A percentile compares a stretch with the other conserved stretches of the same genome.
These are phyloP conservation scores for Lates calcarifer DNA, from an alignment of 2,113 vertebrate genomes.

Conservation along the genomic window DNA sequence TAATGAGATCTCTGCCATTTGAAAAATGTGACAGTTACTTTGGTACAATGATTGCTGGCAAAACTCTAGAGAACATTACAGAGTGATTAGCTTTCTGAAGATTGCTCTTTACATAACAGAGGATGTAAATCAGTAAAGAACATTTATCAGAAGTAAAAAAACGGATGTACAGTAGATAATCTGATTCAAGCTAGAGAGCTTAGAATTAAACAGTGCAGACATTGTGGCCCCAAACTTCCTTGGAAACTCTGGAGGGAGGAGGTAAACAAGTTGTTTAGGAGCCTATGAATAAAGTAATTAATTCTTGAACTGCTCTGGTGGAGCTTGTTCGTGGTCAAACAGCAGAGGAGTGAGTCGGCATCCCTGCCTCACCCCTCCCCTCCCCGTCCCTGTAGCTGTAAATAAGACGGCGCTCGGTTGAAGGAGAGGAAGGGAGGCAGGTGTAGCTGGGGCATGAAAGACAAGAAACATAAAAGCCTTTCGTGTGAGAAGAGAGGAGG, in stretches of 20 bases:
- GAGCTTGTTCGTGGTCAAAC: conserved; percentile 50
- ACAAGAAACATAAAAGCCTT: conserved; percentile 54
- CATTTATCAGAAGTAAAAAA: neutral
- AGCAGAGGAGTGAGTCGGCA: conserved; percentile 33
- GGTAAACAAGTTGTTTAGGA: conserved; percentile 55
- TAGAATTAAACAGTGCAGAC: conserved; percentile 21
- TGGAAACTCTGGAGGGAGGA: conserved; percentile 10
- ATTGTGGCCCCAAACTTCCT: conserved; percentile 2
- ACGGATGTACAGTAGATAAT: neutral
- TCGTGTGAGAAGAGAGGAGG: conserved; percentile 28
- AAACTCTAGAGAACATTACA: conserved; percentile 23
- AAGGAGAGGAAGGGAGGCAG: conserved; percentile 38
- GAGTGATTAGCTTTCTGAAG: conserved; percentile 25
- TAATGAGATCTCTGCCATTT: conserved; percentile 36
- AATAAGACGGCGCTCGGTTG: conserved; percentile 27
- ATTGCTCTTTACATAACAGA: conserved; percentile 4
- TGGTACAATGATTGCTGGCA: conserved; percentile 4
- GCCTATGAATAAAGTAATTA: conserved; percentile 60
- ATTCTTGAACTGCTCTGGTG: conserved; percentile 48
- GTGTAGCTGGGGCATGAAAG: conserved; percentile 50
- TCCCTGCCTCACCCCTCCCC: conserved; percentile 6
- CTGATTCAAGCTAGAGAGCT: neutral
- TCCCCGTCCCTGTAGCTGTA: conserved; percentile 28
- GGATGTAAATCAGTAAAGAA: neutral
- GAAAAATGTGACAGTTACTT: conserved; percentile 13